phyloP scores from a whole-genome alignment of 2,888 invertebrate genomes.

The Acleris emargana region DNA sequence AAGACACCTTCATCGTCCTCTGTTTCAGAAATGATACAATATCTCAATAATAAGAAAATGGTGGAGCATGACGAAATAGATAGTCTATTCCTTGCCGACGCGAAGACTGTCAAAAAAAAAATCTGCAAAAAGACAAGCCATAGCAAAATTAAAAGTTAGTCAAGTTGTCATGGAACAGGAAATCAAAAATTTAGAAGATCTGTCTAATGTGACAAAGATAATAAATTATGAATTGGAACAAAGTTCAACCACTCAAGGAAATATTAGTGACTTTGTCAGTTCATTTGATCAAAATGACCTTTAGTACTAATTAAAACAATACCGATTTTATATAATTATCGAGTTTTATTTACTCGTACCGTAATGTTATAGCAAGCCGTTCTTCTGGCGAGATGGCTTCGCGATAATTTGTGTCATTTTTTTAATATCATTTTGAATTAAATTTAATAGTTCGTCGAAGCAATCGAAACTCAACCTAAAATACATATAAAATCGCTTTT shows the following conservation, averaged over 20 bases:
- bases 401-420: not conserved
- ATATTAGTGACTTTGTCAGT: no score
- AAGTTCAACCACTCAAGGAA: no score
- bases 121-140: constrained; percentile 10
- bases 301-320: not conserved
- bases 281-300: no score
- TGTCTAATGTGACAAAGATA: no score
- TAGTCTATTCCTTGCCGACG: constrained; percentile 7
- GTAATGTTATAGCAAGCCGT: not conserved
- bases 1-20: not conserved
- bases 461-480: not conserved
- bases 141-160: constrained; percentile 9
- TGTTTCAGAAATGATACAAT: constrained; percentile 2
- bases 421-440: not conserved
- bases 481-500: constrained; percentile 2
- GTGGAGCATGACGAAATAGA: constrained; percentile 5
- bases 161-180: constrained; percentile 10
- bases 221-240: no score
- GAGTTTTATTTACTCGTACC: not conserved
- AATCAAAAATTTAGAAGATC: constrained; percentile 9
- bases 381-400: constrained; percentile 1
- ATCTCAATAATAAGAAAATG: not conserved
- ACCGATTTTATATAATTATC: not conserved
- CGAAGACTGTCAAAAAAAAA: constrained; percentile 6
- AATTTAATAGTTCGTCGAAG: not conserved